Evolutionary conservation across 2,113 vertebrate species (phyloP), one percentile per base, ranked within the genome.

Genomic region (Salvator merianae): DNA sequence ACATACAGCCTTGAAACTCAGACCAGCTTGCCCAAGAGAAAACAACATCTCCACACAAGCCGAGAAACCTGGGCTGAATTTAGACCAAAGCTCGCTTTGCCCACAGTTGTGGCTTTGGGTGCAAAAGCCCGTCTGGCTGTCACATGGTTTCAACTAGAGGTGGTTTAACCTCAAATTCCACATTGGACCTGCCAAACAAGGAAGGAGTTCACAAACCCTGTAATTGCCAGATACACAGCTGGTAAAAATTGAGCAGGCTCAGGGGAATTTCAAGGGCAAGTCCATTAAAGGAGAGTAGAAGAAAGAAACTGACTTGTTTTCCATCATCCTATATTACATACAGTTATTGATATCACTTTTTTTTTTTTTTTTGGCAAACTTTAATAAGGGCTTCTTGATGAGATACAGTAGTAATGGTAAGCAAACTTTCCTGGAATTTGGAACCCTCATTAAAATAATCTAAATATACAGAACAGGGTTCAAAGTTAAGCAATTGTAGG

Each of bases 21-120:
- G 69, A 71, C n/a, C 14, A 72, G 47, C n/a, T 70, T 91, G 92
- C 92, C 91, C 92, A 91, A 77, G 68, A 71, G 55, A 84, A 79
- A 79, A 85, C 76, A 85, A 89, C 7, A 82, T 91, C 84, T 88
- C 88, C 87, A n/a, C 77, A 74, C 88, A 84, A 84, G 72, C 90
- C 50, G 92, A 93, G 91, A 94, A 94, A 78, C 89, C 91, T 87
- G 91, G 91, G 89, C 79, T 0, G 84, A 90, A 91, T 93, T 90
- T 94, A 92, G 88, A 91, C 84, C 88, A 91, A 94, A 84, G 86
- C 89, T 91, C 4, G 59, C 26, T 50, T 66, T 66, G 32, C 88
- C 70, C 32, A 63, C 59, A 72, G 85, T 84, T 88, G 16, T 30
- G 82, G 79, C 72, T 89, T 10, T 38, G 36, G 81, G 93, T 69